Evolutionary conservation across 2,888 invertebrate species (phyloP), one percentile per base, ranked within the genome.

Genomic region (Nowickia ferox): DNA sequence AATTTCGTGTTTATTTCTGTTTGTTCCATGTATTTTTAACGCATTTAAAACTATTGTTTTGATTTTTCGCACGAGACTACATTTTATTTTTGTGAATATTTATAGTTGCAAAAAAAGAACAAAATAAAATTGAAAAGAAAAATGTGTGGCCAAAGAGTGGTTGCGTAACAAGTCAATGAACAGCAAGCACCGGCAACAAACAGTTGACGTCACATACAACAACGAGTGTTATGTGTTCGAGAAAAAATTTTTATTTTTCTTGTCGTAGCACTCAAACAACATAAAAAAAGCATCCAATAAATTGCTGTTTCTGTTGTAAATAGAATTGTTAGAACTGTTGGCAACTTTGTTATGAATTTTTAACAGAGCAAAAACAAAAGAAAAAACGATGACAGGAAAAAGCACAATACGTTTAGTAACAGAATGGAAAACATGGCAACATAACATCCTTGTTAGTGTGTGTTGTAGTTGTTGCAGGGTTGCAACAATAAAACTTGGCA

Each of bases 81-180:
- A 40, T 10, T 72, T 13, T 38, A 63, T 57, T 77, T 66, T 38
- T 9, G 10, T 40, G 15, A 10, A 11, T 40, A n/a, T 76, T 76
- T 57, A 38, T 19, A 53, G 8, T 22, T 51, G 40, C 3, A 51
- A 51, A 59, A 46, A 2, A 74, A 53, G 53, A 59, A 68, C 57
- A 57, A 0, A 30, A 59, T 38, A 48, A 17, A 57, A 57, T n/a
- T 42, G 0, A 2, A 30, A 3, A 0, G 8, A 10, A 51, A 63
- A 17, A 40, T n/a, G 19, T 13, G 19, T 40, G 42, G 22, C 51
- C 22, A 46, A 55, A 51, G 22, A 75, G 68, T 77, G 74, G 66
- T 72, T 81, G 72, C 17, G 68, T 22, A 81, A 72, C 65, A 84
- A 81, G 84, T 84, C 77, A 74, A 81, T 81, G 84, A 74, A 74